Evolutionary conservation across 2,797 vertebrate genomes (phyloP), one percentile per base, ranked within the genome.

Genomic region (Ispidina lecontei): DNA sequence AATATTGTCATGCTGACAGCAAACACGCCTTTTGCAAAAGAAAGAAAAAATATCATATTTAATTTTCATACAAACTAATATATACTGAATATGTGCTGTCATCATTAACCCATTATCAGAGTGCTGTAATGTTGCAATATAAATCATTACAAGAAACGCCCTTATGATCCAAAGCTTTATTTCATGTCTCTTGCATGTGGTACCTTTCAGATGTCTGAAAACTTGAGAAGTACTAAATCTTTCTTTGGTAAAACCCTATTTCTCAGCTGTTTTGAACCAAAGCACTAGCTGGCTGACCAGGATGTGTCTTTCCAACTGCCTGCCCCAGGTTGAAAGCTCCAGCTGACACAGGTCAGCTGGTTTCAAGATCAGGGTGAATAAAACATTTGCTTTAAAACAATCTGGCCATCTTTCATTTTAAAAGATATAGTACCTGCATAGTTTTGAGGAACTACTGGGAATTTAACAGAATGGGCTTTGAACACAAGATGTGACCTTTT

Each of bases 51-150:
- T 6, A 68, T 37, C 43, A 14, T 17, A 73, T 81, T 71, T 83
- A 67, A 90, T 52, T 74, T 87, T 65, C 73, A 70, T 47, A 64
- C 60, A 81, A 49, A 55, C 41, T 47, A 74, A 75, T 15, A 26
- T 8, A 41, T 56, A 18, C 51, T 47, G 35, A 74, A 37, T 60
- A 49, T 33, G 67, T 78, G 81, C 59, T 91, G 49, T 43, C 75
- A 67, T 25, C 13, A 6, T 35, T 33, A 56, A 79, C 12, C 71
- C 63, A 47, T 59, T 87, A 86, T 22, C 33, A 46, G 49, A 86
- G 46, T 10, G n/a, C 11, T 51, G 52, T 63, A 43, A 16, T 16
- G 41, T 64, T 64, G 58, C 54, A 87, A 46, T 25, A 78, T 51
- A 82, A 87, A 74, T 67, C 21, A 85, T 39, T 68, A 60, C 65